Percentiles rank a stretch among this genome's conserved stretches.
phyloP scores from a whole-genome alignment of 2,888 invertebrate species.

The Melanchra persicariae region DNA sequence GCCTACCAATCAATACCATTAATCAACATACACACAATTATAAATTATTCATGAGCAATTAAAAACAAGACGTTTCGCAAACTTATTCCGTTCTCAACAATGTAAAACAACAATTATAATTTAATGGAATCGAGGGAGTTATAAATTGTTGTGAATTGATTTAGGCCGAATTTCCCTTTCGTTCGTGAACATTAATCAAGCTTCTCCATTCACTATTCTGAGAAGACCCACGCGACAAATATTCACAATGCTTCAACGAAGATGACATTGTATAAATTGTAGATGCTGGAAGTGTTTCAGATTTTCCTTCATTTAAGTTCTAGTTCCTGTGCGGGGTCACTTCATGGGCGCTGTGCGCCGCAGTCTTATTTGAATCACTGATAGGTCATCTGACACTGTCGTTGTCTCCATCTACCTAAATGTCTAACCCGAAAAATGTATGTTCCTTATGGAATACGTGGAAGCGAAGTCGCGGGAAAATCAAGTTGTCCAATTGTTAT shows the following conservation, averaged over 20 bases:
- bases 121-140: constrained; percentile 71
- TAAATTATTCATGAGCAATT: constrained; percentile 61
- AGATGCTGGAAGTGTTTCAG: constrained; percentile 41
- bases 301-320: neutral
- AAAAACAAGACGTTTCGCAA: constrained; percentile 59
- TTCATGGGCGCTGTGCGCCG: no score
- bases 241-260: constrained; percentile 58
- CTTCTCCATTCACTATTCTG: constrained; percentile 66
- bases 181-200: constrained; percentile 73
- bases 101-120: constrained; percentile 67
- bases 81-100: constrained; percentile 59
- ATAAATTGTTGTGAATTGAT: constrained; percentile 77
- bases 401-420: no score
- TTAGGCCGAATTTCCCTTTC: constrained; percentile 70
- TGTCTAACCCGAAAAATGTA: no score
- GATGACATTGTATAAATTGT: constrained; percentile 42
- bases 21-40: neutral
- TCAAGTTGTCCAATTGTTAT: no score
- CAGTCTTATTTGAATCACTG: neutral
- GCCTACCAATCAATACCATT: constrained; percentile 5
- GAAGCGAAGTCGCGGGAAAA: no score
- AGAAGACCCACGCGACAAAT: constrained; percentile 61
- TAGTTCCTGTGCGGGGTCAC: neutral
- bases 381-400: no score
- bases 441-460: no score